Base-by-base conservation (phyloP, 2,113 vertebrate genomes). In the Seriola dumerili region DNA sequence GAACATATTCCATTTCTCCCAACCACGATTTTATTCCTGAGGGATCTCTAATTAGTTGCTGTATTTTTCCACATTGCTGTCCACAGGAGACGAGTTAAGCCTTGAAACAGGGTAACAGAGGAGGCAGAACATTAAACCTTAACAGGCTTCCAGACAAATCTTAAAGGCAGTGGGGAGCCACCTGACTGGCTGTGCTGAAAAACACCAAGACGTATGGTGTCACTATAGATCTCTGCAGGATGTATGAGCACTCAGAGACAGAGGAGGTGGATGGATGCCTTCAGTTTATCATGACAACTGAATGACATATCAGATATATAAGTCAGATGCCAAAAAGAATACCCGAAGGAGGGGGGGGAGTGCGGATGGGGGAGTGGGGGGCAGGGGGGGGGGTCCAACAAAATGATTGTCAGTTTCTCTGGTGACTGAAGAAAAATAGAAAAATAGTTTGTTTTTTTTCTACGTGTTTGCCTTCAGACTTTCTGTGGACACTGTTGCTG, bases 31-130 rank as follows among this genome's bases (percentile, higher is more conserved):
- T 72, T 76, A 88, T 80, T 88, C 80, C 72, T 38, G 40, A 29
- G 77, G 74, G 69, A 81, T 73, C 42, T 52, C 89, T 88, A 90
- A 94, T 94, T 93, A 90, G 83, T 25, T 58, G 54, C 69, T 4
- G 8, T 57, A 52, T 81, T 81, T 90, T 90, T 69, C 66, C 76
- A 65, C 57, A 29, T 63, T 1, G 10, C 73, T 80, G 66, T 79
- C 78, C 5, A 0, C 64, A 32, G 65, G 13, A 85, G 88, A 74
- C 0, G 25, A 71, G 73, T 78, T 67, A 57, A 77, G 64, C 80
- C 54, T 69, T 72, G 69, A 46, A 44, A 61, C 40, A 21, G 58
- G 75, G 65, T 68, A 80, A 89, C 73, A 52, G 75, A 77, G 21
- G 36, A 42, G 32, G 38, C 59, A n/a, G 75, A 76, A 76, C 67